phyloP scores from a whole-genome alignment of 2,888 invertebrate genomes.

The Platycheirus albimanus region DNA sequence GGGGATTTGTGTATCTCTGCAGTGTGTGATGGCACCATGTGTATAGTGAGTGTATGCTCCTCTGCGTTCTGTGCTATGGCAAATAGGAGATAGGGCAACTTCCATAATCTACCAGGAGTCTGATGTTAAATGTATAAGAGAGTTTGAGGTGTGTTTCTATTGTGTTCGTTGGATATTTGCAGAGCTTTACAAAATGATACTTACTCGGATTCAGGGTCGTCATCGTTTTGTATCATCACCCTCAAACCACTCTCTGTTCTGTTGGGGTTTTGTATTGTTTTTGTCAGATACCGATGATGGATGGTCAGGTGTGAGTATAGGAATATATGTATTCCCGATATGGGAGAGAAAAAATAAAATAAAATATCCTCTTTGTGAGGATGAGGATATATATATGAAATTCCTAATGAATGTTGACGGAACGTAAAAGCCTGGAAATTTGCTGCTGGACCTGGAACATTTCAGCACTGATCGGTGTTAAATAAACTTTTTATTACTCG shows the following conservation, averaged over 20 bases:
- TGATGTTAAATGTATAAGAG: background rate
- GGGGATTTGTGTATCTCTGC: slow-evolving; percentile 50
- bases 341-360: background rate
- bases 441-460: slow-evolving; percentile 30
- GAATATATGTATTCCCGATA: slow-evolving; percentile 26
- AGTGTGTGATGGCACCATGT: too few species aligned
- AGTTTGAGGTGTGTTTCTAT: slow-evolving; percentile 57
- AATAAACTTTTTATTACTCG: slow-evolving; percentile 47
- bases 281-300: slow-evolving; percentile 65
- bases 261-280: slow-evolving; percentile 46
- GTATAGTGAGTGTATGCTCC: slow-evolving; percentile 10
- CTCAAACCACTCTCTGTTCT: background rate
- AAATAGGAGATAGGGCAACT: slow-evolving; percentile 24
- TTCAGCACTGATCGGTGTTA: slow-evolving; percentile 51
- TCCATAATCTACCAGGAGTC: slow-evolving; percentile 40
- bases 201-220: slow-evolving; percentile 59
- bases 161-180: slow-evolving; percentile 64
- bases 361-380: slow-evolving; percentile 5
- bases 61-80: background rate
- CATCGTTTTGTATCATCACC: slow-evolving; percentile 44
- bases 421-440: slow-evolving; percentile 61
- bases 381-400: too few species aligned
- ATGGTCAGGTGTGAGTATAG: slow-evolving; percentile 47
- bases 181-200: slow-evolving; percentile 73
- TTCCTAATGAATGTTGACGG: slow-evolving; percentile 64